Percentiles rank a stretch among this genome's conserved stretches.
Conservation (phyloP, 30 jellyfish, hydroid and myxozoan species). For the Pelagia noctiluca region DNA sequence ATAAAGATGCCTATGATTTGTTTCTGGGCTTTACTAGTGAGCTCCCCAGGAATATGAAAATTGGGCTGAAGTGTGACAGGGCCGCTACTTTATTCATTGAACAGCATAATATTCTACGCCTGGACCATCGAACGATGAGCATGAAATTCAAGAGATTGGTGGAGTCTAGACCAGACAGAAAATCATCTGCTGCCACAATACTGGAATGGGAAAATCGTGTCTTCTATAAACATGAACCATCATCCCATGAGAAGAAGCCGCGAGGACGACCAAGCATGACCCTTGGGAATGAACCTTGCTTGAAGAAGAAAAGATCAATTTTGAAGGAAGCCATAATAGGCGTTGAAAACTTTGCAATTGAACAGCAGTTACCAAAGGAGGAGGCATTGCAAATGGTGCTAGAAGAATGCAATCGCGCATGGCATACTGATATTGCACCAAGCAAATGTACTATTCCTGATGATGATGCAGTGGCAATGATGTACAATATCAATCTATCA, state of each 20-base stretch:
- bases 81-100: neutral
- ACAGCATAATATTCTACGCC: neutral
- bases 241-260: neutral
- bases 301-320: constrained; percentile 18
- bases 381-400: constrained; percentile 8
- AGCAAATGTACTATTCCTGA: neutral
- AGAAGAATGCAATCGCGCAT: neutral
- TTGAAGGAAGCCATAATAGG: constrained; percentile 6
- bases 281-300: constrained; percentile 9
- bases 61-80: neutral
- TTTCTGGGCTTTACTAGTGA: too few species aligned
- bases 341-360: neutral
- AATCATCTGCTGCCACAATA: constrained; percentile 6
- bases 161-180: constrained; percentile 12
- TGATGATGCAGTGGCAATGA: neutral
- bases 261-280: constrained; percentile 6
- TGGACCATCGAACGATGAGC: neutral
- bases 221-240: neutral
- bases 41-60: neutral
- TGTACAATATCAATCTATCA: neutral
- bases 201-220: neutral
- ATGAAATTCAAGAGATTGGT: constrained; percentile 10
- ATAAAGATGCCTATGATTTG: too few species aligned
- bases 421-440: constrained; percentile 1
- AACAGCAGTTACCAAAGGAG: neutral